Evolutionary conservation across 2,113 vertebrate species (phyloP).

Genomic region (Macquaria australasica): DNA sequence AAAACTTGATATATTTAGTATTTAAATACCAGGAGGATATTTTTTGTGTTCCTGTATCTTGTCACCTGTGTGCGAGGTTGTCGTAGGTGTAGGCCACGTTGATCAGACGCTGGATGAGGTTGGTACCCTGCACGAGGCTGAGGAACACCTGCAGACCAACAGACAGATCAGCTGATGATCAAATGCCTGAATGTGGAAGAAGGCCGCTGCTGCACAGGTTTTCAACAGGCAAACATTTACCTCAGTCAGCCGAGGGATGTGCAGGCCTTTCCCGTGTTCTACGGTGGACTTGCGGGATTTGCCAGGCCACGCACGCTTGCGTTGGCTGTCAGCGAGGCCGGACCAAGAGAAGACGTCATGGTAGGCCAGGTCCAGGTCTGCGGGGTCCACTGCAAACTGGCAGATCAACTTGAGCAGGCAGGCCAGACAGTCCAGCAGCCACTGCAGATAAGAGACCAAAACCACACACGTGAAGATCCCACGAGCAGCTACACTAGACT

Average conservation of each 20-base stretch:
- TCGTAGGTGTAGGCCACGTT: constrained; percentile 99
- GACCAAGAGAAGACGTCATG: constrained; percentile 99
- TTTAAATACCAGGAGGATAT: background rate
- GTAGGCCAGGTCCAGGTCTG: constrained; percentile 96
- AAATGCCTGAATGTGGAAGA: background rate
- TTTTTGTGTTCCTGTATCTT: background rate
- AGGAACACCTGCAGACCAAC: constrained; percentile 92
- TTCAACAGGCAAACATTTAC: constrained; percentile 66
- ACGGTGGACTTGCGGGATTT: constrained; percentile 95
- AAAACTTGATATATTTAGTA: too few species aligned
- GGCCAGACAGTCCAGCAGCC: constrained; percentile 98
- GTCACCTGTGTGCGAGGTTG: constrained; percentile 96
- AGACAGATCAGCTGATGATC: background rate
- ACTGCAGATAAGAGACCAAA: constrained; percentile 79
- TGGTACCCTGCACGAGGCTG: constrained; percentile 96
- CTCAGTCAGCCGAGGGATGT: constrained; percentile 97
- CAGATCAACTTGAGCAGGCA: constrained; percentile 98
- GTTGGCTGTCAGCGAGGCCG: constrained; percentile 91
- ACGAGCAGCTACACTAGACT: too few species aligned
- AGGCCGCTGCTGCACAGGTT: background rate
- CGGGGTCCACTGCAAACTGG: constrained; percentile 98
- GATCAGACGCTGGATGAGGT: constrained; percentile 97
- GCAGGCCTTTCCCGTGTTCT: constrained; percentile 95
- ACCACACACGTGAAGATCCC: background rate
- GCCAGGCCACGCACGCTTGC: constrained; percentile 95